Conservation (phyloP, 1,140 invertebrate species). For the Cydia pomonella region DNA sequence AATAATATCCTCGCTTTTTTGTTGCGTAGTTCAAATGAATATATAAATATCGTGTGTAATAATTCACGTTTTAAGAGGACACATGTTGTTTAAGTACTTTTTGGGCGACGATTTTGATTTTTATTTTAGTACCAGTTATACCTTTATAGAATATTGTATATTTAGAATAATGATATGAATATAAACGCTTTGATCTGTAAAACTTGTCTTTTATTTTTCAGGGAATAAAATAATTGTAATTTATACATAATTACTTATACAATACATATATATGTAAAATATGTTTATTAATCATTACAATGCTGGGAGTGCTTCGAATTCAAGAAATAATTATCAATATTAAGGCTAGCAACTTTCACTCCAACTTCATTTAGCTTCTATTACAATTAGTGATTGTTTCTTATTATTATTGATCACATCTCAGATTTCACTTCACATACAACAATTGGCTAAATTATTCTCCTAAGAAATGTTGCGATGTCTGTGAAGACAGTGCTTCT, state of each 20-base stretch:
- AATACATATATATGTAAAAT: too few species aligned
- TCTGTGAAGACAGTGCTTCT: conserved; percentile 70
- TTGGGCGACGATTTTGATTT: conserved; percentile 57
- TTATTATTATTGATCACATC: not conserved
- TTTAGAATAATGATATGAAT: conserved; percentile 59
- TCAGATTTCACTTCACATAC: not conserved
- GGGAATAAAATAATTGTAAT: conserved; percentile 7
- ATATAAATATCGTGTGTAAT: conserved; percentile 59
- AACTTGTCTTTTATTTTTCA: conserved; percentile 38
- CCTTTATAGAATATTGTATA: conserved; percentile 63
- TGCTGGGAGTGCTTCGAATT: too few species aligned
- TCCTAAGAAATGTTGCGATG: conserved; percentile 48
- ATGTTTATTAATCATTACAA: too few species aligned
- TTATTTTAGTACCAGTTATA: conserved; percentile 65
- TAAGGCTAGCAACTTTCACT: too few species aligned
- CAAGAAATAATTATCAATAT: too few species aligned
- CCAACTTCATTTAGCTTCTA: not conserved
- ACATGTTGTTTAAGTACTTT: conserved; percentile 58
- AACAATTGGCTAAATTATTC: not conserved
- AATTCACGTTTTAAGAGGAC: conserved; percentile 66
- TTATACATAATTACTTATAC: not conserved
- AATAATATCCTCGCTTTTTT: conserved; percentile 56
- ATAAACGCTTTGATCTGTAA: conserved; percentile 51
- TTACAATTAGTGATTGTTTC: not conserved
- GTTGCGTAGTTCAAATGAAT: conserved; percentile 56